Base-by-base conservation (phyloP, 1,140 invertebrate species). In the Galleria mellonella region DNA sequence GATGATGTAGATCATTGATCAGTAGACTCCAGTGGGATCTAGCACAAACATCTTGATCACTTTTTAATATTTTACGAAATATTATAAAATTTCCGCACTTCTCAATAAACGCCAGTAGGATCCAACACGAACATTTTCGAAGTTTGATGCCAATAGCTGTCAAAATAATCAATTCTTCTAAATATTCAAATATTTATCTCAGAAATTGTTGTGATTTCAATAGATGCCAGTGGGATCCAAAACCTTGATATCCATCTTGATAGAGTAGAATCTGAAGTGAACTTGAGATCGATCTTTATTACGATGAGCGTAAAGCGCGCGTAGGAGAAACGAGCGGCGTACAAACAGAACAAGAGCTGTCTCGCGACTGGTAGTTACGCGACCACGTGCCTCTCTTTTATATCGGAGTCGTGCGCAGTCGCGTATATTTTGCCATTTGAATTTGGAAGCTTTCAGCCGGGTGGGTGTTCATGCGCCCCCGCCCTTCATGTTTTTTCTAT, bases 371-470 rank as follows among this genome's bases (percentile, higher is more conserved):
- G 62, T 71, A 66, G 60, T 59, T 60, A 59, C 51, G 57, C 56
- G 50, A 61, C 62, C 79, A 83, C 79, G 79, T 83, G 79, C 73
- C 66, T 51, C 37, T 35, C 56, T 72, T 83, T 74, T 83, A 79
- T 83, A 79, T 51, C 62, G 54, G 62, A 61, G 69, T 81, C 71
- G 70, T 47, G 68, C 58, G 58, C 71, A 64, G 57, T 79, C 72
- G 75, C 72, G 68, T 63, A 72, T 81, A 75, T 83, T 83, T 82
- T 74, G 75, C 73, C 62, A 74, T 82, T 74, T 65, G 69, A 82
- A 76, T 84, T 84, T 82, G 77, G 77, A 81, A 82, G 77, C 77
- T 83, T 83, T 83, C 75, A 79, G 77, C 70, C 61, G 70, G 66
- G 70, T 76, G 70, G 74, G 68, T 68, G 71, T 69, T 42, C 39